Conservation (phyloP, 2,888 invertebrate species). For the Lamellibrachia columna region DNA sequence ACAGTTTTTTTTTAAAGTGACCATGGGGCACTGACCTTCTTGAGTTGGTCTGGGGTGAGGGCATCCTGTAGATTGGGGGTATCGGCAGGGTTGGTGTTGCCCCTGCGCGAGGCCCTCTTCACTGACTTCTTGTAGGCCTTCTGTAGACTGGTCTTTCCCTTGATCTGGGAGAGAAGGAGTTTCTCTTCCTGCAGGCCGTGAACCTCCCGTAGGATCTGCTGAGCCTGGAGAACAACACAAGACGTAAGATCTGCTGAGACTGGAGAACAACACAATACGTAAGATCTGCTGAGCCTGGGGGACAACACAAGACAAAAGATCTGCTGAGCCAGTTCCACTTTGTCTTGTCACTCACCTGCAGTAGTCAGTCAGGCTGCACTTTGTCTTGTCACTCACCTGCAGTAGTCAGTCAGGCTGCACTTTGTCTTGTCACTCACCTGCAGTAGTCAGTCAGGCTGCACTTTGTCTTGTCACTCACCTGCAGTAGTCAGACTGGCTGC, state of each 20-base stretch:
- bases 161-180: conserved; percentile 66
- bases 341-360: too few species aligned
- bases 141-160: conserved; percentile 62
- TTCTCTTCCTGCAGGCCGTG: conserved; percentile 65
- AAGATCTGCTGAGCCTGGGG: conserved; percentile 42
- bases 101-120: conserved; percentile 59
- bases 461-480: too few species aligned
- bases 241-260: too few species aligned
- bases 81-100: conserved; percentile 42
- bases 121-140: conserved; percentile 63
- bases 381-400: too few species aligned
- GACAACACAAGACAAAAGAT: too few species aligned
- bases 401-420: too few species aligned
- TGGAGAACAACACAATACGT: too few species aligned
- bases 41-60: conserved; percentile 32
- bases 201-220: conserved; percentile 52
- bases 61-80: conserved; percentile 40
- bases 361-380: too few species aligned
- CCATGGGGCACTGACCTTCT: conserved; percentile 39
- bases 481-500: too few species aligned
- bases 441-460: too few species aligned
- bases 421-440: too few species aligned
- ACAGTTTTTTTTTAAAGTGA: background rate
- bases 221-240: conserved; percentile 43
- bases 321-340: too few species aligned